Percentiles rank a stretch among this genome's conserved stretches.
phyloP scores from a whole-genome alignment of 2,888 invertebrate genomes.

The Girardia tigrina region DNA sequence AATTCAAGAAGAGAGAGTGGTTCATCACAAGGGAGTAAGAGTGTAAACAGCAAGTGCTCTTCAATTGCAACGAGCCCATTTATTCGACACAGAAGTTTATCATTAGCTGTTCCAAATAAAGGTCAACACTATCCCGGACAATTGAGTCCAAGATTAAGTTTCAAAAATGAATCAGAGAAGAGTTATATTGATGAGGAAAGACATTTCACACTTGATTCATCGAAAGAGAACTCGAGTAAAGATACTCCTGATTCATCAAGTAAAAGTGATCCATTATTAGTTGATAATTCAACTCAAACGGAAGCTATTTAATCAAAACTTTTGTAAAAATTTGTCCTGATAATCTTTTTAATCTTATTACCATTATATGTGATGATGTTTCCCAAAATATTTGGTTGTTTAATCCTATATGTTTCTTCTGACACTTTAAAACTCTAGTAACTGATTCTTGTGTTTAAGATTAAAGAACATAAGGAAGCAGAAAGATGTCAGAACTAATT shows the following conservation, averaged over 20 bases:
- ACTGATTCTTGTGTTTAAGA: too few species aligned
- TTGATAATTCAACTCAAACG: constrained; percentile 9
- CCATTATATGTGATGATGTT: too few species aligned
- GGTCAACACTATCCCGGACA: background rate
- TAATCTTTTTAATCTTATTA: too few species aligned
- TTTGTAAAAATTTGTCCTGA: too few species aligned
- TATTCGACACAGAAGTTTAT: background rate
- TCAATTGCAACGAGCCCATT: background rate
- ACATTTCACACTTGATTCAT: background rate
- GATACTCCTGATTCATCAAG: background rate
- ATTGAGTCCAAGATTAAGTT: background rate
- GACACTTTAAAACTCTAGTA: too few species aligned
- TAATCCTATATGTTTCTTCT: too few species aligned
- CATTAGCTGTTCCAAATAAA: background rate
- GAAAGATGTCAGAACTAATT: too few species aligned
- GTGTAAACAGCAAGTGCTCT: background rate
- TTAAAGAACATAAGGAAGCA: too few species aligned
- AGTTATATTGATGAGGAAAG: background rate
- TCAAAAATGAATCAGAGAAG: background rate
- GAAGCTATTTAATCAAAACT: too few species aligned
- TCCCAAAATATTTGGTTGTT: too few species aligned
- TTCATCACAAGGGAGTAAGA: constrained; percentile 21
- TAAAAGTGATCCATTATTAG: background rate
- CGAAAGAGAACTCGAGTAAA: background rate
- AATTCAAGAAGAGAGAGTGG: constrained; percentile 27